These are phyloP conservation scores for Aselliscus stoliczkanus DNA, from an alignment of 2,797 vertebrate species.

Conservation along the genomic window DNA sequence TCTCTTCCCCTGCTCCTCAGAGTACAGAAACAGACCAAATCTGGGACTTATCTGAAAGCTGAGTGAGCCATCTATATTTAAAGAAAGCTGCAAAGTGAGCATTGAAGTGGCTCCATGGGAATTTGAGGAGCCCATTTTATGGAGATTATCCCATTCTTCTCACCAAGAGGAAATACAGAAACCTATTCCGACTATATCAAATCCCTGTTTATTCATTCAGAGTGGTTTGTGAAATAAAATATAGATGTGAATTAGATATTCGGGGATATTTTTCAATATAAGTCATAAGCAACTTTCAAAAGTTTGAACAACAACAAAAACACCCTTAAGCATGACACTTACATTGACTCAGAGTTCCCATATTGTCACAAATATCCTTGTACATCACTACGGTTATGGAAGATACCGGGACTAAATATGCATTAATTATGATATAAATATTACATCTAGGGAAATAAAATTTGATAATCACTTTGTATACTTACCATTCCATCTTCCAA, in stretches of 20 bases:
- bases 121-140: conserved; percentile 3
- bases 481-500: neutral
- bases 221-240: neutral
- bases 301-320: neutral
- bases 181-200: neutral
- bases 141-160: neutral
- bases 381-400: neutral
- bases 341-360: neutral
- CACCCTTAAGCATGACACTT: neutral
- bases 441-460: neutral
- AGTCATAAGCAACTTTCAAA: conserved; percentile 7
- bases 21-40: neutral
- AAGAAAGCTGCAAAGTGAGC: neutral
- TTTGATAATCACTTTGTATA: neutral
- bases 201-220: neutral
- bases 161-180: neutral
- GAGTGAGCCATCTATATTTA: neutral
- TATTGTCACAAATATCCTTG: neutral
- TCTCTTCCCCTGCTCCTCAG: neutral
- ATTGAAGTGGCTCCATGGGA: neutral
- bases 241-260: neutral
- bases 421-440: neutral
- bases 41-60: neutral
- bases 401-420: neutral
- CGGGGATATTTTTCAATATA: neutral